phyloP scores from a whole-genome alignment of 2,113 vertebrate species.

The Rostratula benghalensis region DNA sequence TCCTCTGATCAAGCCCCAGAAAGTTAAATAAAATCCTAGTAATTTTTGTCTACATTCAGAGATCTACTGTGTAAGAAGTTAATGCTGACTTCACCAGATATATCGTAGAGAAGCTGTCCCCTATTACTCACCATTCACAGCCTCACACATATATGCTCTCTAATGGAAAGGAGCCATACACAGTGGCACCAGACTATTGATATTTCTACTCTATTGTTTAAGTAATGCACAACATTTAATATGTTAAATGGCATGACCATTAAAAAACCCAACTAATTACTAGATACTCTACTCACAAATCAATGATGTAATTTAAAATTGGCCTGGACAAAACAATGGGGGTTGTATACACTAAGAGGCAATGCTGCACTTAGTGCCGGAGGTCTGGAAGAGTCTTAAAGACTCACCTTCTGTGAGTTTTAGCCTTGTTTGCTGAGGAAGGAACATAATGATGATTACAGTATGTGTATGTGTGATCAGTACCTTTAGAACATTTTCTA shows the following conservation, averaged over 20 bases:
- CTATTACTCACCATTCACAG: slow-evolving; percentile 46
- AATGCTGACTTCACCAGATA: slow-evolving; percentile 52
- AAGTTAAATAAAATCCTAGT: slow-evolving; percentile 45
- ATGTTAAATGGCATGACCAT: slow-evolving; percentile 30
- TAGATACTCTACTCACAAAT: slow-evolving; percentile 44
- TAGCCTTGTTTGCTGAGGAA: background rate
- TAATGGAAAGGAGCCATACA: slow-evolving; percentile 60
- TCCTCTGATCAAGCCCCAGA: background rate
- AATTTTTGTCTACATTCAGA: slow-evolving; percentile 23
- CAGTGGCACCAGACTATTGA: slow-evolving; percentile 66
- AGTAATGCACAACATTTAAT: slow-evolving; percentile 55
- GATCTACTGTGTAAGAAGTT: slow-evolving; percentile 21
- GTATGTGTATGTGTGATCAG: background rate
- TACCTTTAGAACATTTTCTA: background rate
- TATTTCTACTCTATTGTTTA: slow-evolving; percentile 46
- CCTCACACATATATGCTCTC: slow-evolving; percentile 9
- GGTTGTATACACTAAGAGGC: background rate
- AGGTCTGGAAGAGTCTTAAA: background rate
- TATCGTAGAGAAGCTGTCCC: slow-evolving; percentile 24
- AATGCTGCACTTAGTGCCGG: background rate
- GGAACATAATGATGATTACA: background rate
- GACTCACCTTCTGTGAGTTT: background rate
- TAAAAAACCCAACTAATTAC: slow-evolving; percentile 40
- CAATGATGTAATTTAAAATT: slow-evolving; percentile 38
- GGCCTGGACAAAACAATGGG: slow-evolving; percentile 1